Conservation (phyloP, 2,113 vertebrate genomes). For the Melanerpes formicivorus region DNA sequence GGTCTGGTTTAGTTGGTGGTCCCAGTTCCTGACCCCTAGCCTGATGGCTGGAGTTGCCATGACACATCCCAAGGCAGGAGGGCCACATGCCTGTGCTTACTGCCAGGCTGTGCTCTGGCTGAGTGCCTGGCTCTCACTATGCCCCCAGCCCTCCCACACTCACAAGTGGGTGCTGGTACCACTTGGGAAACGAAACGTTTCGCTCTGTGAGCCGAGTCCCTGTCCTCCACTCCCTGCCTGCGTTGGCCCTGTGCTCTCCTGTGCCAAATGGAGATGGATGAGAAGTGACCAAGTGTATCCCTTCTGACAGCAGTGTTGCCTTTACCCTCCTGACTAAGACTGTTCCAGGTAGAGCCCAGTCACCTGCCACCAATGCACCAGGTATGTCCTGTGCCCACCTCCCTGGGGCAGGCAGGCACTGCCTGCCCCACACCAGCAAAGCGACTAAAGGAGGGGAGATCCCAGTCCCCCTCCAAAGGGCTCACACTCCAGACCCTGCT, state of each 20-base stretch:
- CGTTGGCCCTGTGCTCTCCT: not conserved
- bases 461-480: constrained; percentile 40
- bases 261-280: constrained; percentile 60
- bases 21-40: not conserved
- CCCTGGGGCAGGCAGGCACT: constrained; percentile 22
- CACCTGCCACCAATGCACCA: not conserved
- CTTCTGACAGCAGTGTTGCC: not conserved
- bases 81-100: accelerated
- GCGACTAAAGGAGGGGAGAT: constrained; percentile 21
- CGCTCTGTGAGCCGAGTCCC: constrained; percentile 30
- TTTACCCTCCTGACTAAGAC: constrained; percentile 1
- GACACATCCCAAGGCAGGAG: not conserved
- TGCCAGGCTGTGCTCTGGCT: not conserved
- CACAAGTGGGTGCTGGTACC: constrained; percentile 6
- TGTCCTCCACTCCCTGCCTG: not conserved
- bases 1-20: not conserved
- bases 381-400: constrained; percentile 25
- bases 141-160: not conserved
- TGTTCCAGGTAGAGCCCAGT: constrained; percentile 41
- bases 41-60: not conserved
- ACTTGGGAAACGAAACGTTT: constrained; percentile 28
- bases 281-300: constrained; percentile 1
- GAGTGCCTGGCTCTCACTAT: not conserved
- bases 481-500: constrained; percentile 62
- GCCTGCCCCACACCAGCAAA: constrained; percentile 56